Evolutionary conservation across 2,888 invertebrate genomes (phyloP).

Genomic region (Labia minor): DNA sequence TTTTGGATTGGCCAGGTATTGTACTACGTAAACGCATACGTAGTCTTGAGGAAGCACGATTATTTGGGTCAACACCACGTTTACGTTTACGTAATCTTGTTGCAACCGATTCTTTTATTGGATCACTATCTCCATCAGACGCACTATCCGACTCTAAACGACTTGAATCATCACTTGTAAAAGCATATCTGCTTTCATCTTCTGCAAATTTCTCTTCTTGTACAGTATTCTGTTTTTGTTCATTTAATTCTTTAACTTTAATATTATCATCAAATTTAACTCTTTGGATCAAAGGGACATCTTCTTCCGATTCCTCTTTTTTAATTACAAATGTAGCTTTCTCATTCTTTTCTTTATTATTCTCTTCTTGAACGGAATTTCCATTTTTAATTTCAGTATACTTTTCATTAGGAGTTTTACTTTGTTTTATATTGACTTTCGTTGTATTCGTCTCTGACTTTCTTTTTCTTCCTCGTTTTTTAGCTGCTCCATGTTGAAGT

Average conservation of each 20-base stretch:
- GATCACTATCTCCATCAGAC: constrained; percentile 29
- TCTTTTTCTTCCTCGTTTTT: constrained; percentile 39
- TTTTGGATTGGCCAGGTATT: constrained; percentile 32
- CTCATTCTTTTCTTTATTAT: constrained; percentile 26
- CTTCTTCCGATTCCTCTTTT: constrained; percentile 34
- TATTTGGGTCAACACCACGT: constrained; percentile 30
- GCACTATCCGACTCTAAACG: constrained; percentile 32
- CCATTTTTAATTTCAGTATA: constrained; percentile 25
- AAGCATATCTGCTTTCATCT: neutral
- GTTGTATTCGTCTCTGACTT: constrained; percentile 26
- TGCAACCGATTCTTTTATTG: constrained; percentile 32
- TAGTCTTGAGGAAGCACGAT: constrained; percentile 25
- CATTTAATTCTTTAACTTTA: constrained; percentile 35
- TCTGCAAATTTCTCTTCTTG: constrained; percentile 30
- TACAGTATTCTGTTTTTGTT: constrained; percentile 39
- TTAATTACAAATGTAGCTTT: constrained; percentile 23
- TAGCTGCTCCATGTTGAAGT: constrained; percentile 46
- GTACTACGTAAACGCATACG: constrained; percentile 33
- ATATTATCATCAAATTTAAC: constrained; percentile 30
- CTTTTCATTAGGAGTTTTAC: constrained; percentile 30
- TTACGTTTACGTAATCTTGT: constrained; percentile 34
- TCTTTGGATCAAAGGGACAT: constrained; percentile 31
- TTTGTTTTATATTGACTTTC: constrained; percentile 25
- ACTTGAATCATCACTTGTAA: constrained; percentile 34
- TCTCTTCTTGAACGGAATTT: constrained; percentile 31